These are phyloP conservation scores for Lampris megalopsis DNA, from an alignment of 2,113 vertebrate genomes.

Conservation along the genomic window DNA sequence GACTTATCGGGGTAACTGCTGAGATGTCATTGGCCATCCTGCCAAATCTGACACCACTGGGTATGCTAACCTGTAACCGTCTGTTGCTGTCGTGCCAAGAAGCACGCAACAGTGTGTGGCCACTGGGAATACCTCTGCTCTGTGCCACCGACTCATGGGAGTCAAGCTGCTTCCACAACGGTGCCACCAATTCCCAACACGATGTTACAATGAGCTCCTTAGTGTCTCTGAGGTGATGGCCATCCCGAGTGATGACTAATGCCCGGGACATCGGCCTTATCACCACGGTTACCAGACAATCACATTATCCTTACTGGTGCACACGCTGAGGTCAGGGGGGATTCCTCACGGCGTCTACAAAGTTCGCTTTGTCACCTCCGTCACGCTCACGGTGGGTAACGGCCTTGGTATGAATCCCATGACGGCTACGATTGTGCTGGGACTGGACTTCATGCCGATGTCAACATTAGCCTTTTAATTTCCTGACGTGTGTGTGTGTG, in stretches of 20 bases:
- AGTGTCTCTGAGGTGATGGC: slow-evolving; percentile 58
- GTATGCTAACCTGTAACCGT: too few relatives aligned
- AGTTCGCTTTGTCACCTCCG: slow-evolving; percentile 13
- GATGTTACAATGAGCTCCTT: slow-evolving; percentile 57
- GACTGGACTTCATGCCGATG: neutral
- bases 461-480: neutral
- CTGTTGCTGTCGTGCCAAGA: too few relatives aligned
- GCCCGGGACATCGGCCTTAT: slow-evolving; percentile 48
- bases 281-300: slow-evolving; percentile 52
- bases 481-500: neutral
- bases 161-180: slow-evolving; percentile 31
- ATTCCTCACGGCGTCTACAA: slow-evolving; percentile 51
- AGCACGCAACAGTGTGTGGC: neutral
- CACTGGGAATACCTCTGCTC: slow-evolving; percentile 42
- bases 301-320: slow-evolving; percentile 65
- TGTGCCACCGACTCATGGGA: slow-evolving; percentile 32
- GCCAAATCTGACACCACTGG: too few relatives aligned
- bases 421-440: neutral
- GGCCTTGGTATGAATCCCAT: slow-evolving; percentile 9
- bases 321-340: slow-evolving; percentile 55
- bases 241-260: slow-evolving; percentile 54
- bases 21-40: too few relatives aligned
- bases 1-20: too few relatives aligned
- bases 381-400: slow-evolving; percentile 7
- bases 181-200: slow-evolving; percentile 48